Percentiles rank a stretch among this genome's conserved stretches.
These are phyloP conservation scores for Caenorhabditis zanzibari DNA, from an alignment of 2,888 invertebrate genomes.

Conservation along the genomic window DNA sequence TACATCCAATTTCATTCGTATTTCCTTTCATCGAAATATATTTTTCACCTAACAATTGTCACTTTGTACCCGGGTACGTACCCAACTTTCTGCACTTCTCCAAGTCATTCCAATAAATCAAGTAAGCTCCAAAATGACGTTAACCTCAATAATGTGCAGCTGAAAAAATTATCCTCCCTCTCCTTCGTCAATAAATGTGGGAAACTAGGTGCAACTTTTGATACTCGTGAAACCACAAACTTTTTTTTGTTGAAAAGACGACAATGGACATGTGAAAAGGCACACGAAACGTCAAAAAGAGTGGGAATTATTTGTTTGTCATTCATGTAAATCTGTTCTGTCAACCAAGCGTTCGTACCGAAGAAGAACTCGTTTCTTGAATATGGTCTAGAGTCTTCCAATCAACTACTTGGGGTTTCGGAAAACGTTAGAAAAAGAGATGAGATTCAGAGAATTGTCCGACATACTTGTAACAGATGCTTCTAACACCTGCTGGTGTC, in stretches of 20 bases:
- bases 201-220: constrained; percentile 21
- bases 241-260: constrained; percentile 19
- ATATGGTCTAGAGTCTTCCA: background rate
- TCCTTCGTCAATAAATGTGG: background rate
- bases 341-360: constrained; percentile 6
- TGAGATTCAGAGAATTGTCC: background rate
- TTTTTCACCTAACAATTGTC: background rate
- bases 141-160: background rate
- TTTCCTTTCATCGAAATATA: too few species aligned
- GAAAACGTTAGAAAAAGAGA: background rate
- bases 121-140: constrained; percentile 7
- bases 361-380: constrained; percentile 2
- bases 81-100: background rate
- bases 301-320: constrained; percentile 3
- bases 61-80: background rate
- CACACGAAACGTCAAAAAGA: constrained; percentile 15
- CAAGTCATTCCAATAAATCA: background rate
- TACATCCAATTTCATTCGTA: too few species aligned
- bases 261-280: constrained; percentile 26
- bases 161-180: constrained; percentile 1
- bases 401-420: background rate
- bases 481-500: constrained; percentile 4
- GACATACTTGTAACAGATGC: background rate
- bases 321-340: constrained; percentile 41
- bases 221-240: constrained; percentile 2